Evolutionary conservation across 1,140 invertebrate species (phyloP), one percentile per base, ranked within the genome.

Genomic region (Platyscapa corneri): DNA sequence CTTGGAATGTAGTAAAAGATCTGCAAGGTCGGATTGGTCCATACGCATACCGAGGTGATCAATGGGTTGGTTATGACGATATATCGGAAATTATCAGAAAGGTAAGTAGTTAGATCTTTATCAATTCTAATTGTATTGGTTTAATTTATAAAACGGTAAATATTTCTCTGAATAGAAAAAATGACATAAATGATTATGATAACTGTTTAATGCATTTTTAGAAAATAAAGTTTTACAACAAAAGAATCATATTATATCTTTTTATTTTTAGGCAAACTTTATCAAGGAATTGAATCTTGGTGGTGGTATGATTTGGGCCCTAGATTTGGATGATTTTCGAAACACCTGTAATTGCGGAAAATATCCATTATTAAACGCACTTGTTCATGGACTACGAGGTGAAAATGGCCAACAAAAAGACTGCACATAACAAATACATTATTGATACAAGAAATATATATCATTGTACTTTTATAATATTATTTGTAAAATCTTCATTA

Each of bases 31-130:
- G 94, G 37, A 95, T 96, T 81, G 97, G 97, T 10, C 96, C 97
- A 2, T 97, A 96, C 90, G 96, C 96, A 0, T 95, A 94, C 65
- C 94, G 93, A 79, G 96, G 95, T 0, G 95, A 95, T 83, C 97
- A 98, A 91, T 98, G 97, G 97, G 96, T 97, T 2, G 95, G 96
- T 0, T 98, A 96, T 89, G 96, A 98, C 88, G 96, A 97, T 90
- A 94, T 96, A 6, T 93, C 94, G 3, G 96, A 96, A 84, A 95
- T 96, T 74, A 92, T 94, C 46, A 88, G 91, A 77, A 95, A 95
- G 89, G 89, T 92, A 87, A 79, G 79, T 78, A 53, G 3, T 18
- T 74, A n/a, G 3, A n/a, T 8, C 1, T 20, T 27, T 27, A 39
- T 39, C 16, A n/a, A 67, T 67, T 34, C n/a, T n/a, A n/a, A n/a